phyloP scores from a whole-genome alignment of 2,888 invertebrate genomes.

The Parapristionchus giblindavisi region DNA sequence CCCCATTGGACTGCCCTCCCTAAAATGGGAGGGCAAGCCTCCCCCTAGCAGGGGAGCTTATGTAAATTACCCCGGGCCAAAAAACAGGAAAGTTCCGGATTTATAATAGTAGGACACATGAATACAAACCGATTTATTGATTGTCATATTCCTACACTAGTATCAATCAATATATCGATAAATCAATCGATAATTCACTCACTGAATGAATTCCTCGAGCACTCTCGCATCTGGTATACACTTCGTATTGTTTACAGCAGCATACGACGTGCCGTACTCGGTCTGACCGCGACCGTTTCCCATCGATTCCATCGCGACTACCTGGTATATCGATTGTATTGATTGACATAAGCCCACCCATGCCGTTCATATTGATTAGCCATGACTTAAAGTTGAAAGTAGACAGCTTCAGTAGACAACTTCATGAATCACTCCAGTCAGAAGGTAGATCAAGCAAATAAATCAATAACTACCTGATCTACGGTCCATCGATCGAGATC shows the following conservation, averaged over 20 bases:
- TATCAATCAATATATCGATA: not conserved
- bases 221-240: conserved; percentile 2
- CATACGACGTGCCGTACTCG: conserved; percentile 32
- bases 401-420: not conserved
- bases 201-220: conserved; percentile 23
- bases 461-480: conserved; percentile 10
- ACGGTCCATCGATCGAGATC: conserved; percentile 28
- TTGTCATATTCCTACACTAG: not conserved
- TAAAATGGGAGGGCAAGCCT: no score
- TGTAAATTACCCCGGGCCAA: no score
- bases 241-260: conserved; percentile 22
- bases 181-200: not conserved
- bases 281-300: conserved; percentile 17
- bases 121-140: no score
- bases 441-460: not conserved
- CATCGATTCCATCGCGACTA: conserved; percentile 28
- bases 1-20: no score
- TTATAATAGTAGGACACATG: no score
- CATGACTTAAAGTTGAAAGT: no score
- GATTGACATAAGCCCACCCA: not conserved
- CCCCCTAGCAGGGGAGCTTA: no score
- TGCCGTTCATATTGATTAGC: no score
- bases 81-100: no score
- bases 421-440: not conserved
- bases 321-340: conserved; percentile 13